phyloP scores from a whole-genome alignment of 2,888 invertebrate species.

The Drosophila kokeensis region DNA sequence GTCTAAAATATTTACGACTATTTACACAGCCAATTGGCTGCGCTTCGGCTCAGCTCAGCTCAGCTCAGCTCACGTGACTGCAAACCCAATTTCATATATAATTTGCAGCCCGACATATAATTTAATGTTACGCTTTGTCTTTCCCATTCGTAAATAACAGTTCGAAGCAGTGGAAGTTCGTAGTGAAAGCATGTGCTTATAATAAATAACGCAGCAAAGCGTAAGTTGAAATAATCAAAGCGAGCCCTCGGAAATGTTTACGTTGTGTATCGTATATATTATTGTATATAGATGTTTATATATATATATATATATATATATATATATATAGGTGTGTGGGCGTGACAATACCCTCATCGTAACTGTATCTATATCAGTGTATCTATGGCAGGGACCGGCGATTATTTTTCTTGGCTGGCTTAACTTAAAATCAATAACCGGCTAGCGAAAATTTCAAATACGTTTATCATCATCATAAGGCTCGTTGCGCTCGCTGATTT shows the following conservation, averaged over 20 bases:
- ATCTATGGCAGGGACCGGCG: slow-evolving; percentile 37
- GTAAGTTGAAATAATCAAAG: slow-evolving; percentile 36
- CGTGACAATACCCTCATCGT: slow-evolving; percentile 11
- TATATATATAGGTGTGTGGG: background rate
- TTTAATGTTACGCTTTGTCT: slow-evolving; percentile 43
- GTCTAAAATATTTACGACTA: slow-evolving; percentile 68
- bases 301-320: background rate
- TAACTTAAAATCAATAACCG: slow-evolving; percentile 69
- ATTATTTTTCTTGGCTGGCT: slow-evolving; percentile 54
- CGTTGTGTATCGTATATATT: slow-evolving; percentile 3
- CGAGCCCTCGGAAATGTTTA: slow-evolving; percentile 30
- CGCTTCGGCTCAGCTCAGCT: slow-evolving; percentile 20
- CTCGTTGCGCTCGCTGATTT: slow-evolving; percentile 25
- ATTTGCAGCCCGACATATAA: slow-evolving; percentile 33
- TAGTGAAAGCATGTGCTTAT: slow-evolving; percentile 15
- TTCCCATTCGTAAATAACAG: slow-evolving; percentile 44
- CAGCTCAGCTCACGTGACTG: slow-evolving; percentile 43
- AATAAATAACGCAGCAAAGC: slow-evolving; percentile 36
- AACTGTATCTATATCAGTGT: slow-evolving; percentile 23
- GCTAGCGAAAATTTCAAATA: slow-evolving; percentile 62
- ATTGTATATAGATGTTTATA: background rate
- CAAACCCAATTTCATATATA: slow-evolving; percentile 33
- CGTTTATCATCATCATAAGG: slow-evolving; percentile 49
- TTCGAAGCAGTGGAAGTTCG: slow-evolving; percentile 6
- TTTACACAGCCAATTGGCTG: slow-evolving; percentile 71